Base-by-base conservation (phyloP, 2,113 vertebrate species). In the Orycteropus afer region DNA sequence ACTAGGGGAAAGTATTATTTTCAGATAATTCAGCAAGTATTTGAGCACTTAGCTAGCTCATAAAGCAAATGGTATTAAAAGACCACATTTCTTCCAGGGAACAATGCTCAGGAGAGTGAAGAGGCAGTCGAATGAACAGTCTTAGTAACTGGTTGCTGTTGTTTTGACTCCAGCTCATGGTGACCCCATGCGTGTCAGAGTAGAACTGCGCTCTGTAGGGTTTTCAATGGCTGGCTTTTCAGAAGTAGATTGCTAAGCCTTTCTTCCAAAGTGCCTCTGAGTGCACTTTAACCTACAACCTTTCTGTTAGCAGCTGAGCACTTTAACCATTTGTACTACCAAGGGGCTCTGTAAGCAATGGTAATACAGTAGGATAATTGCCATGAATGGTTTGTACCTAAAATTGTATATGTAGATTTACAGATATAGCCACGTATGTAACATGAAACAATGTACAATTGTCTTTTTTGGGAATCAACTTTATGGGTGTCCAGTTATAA, bases 351-450 rank as follows among this genome's bases (percentile, higher is more conserved):
- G 5, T 67, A 34, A 67, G 65, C 32, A 13, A n/a, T 15, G 11
- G 7, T 25, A 18, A 4, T 37, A 1, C 14, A 15, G 74, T 23
- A 20, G 34, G 47, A 32, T 42, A 3, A 32, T 13, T 0, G 9
- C 45, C 0, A 4, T 15, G 25, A 8, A 80, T 34, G 5, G 23
- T 67, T 10, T 23, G 59, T 34, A 20, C 45, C 57, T 79, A n/a
- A 6, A 12, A 11, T 49, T 63, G 32, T 37, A 5, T 9, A 0
- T 1, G 0, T 1, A 45, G 25, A 11, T 47, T 17, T 7, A 20
- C 25, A 45, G 55, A 12, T 11, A 0, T 53, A 14, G 47, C 29
- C 25, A 4, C 49, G 0, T 15, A 3, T 0, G 14, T 25, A 8
- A 25, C 49, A 10, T 20, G 20, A 34, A 40, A 86, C 37, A 13